A percentile compares a stretch with the other conserved stretches of the same genome.
These are phyloP conservation scores for Epizoanthus scotinus DNA, from an alignment of 92 coral and sea anemone genomes.

Conservation along the genomic window DNA sequence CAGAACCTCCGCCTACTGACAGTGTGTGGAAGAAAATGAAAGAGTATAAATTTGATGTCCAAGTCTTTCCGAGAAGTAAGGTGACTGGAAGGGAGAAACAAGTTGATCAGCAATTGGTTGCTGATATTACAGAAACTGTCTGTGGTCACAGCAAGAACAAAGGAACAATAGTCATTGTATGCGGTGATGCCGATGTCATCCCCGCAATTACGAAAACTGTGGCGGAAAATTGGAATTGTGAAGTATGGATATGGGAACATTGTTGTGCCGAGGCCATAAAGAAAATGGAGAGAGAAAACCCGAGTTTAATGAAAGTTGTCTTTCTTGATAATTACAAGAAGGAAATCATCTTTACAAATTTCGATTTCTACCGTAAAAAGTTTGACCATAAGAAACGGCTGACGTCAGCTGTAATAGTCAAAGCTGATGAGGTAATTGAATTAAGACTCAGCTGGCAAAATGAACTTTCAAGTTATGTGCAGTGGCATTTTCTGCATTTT, in stretches of 20 bases:
- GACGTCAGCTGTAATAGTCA: constrained; percentile 40
- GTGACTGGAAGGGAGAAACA: constrained; percentile 44
- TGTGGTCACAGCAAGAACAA: constrained; percentile 28
- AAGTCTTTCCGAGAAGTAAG: constrained; percentile 14
- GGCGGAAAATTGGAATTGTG: constrained; percentile 38
- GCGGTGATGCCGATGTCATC: constrained; percentile 62
- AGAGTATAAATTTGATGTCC: constrained; percentile 21
- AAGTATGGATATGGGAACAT: constrained; percentile 55
- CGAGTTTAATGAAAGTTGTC: constrained; percentile 3
- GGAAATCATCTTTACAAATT: constrained; percentile 28
- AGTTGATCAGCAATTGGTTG: constrained; percentile 55
- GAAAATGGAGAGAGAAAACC: not conserved
- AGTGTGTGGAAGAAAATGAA: constrained; percentile 45
- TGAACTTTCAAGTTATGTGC: constrained; percentile 18
- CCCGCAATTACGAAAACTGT: constrained; percentile 47
- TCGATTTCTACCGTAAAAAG: not conserved
- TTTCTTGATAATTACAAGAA: constrained; percentile 18
- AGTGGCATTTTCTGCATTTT: constrained; percentile 47
- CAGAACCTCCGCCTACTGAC: constrained; percentile 56
- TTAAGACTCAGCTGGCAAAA: constrained; percentile 31
- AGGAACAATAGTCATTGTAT: constrained; percentile 47
- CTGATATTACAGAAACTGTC: constrained; percentile 43
- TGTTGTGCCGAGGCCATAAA: constrained; percentile 29
- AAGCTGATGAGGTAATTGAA: not conserved
- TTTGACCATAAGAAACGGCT: not conserved